Evolutionary conservation across 1,140 invertebrate genomes (phyloP).

Genomic region (Cylas formicarius): DNA sequence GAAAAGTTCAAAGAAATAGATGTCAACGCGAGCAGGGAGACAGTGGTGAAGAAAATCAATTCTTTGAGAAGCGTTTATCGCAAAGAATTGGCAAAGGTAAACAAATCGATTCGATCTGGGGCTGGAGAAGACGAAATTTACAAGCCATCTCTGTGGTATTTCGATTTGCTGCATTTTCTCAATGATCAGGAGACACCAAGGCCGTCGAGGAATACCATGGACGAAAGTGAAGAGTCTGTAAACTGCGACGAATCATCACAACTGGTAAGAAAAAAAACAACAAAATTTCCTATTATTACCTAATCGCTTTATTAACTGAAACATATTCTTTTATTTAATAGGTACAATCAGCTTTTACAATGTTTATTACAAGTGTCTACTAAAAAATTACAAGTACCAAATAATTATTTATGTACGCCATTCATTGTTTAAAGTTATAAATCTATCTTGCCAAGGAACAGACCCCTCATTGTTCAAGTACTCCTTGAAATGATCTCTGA

Average conservation of each 20-base stretch:
- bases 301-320: neutral
- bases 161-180: slow-evolving; percentile 17
- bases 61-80: slow-evolving; percentile 23
- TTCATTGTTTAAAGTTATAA: slow-evolving; percentile 13
- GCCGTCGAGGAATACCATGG: slow-evolving; percentile 5
- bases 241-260: neutral
- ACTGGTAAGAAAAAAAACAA: slow-evolving; percentile 1
- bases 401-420: too few species aligned
- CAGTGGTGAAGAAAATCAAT: slow-evolving; percentile 36
- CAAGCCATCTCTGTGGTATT: slow-evolving; percentile 24
- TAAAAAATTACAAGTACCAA: too few species aligned
- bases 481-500: slow-evolving; percentile 9
- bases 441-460: slow-evolving; percentile 19
- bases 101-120: slow-evolving; percentile 7
- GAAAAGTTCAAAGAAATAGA: slow-evolving; percentile 29
- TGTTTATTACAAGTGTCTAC: too few species aligned
- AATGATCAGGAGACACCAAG: slow-evolving; percentile 23
- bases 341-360: too few species aligned
- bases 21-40: too few species aligned
- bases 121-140: slow-evolving; percentile 22
- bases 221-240: slow-evolving; percentile 5
- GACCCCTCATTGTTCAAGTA: slow-evolving; percentile 18
- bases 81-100: slow-evolving; percentile 6
- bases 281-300: neutral
- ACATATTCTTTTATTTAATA: neutral